Conservation (phyloP, 2,888 invertebrate genomes). For the Corythucha ciliata region DNA sequence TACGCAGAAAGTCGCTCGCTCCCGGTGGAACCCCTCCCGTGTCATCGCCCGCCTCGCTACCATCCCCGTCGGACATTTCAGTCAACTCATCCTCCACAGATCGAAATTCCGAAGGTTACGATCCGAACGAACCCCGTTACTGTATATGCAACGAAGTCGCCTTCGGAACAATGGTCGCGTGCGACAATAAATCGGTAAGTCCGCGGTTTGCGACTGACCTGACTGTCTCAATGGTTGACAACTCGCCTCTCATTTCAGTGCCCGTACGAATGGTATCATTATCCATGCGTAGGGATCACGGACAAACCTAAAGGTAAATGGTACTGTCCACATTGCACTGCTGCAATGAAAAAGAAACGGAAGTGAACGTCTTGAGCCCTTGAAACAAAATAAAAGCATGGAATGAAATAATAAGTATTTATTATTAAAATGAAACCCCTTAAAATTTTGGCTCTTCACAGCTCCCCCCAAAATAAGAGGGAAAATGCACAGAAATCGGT, state of each 20-base stretch:
- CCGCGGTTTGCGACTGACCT: constrained; percentile 39
- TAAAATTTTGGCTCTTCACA: background rate
- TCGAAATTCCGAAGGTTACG: constrained; percentile 62
- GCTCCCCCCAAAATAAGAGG: no score
- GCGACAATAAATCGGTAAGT: constrained; percentile 92
- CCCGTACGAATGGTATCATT: constrained; percentile 98
- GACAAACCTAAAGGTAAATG: constrained; percentile 97
- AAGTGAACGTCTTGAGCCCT: no score
- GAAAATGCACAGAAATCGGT: background rate
- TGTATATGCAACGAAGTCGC: constrained; percentile 86
- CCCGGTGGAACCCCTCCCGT: constrained; percentile 22
- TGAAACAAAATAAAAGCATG: constrained; percentile 13
- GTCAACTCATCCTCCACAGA: constrained; percentile 44
- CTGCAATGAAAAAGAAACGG: constrained; percentile 67
- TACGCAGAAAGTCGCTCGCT: constrained; percentile 7
- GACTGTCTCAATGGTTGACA: constrained; percentile 99
- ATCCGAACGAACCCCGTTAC: constrained; percentile 93
- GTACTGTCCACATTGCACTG: constrained; percentile 94
- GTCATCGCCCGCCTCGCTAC: constrained; percentile 28
- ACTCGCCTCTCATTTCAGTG: constrained; percentile 66
- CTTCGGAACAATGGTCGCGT: constrained; percentile 98
- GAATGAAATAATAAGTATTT: constrained; percentile 6
- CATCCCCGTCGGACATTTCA: constrained; percentile 28
- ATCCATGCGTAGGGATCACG: constrained; percentile 92
- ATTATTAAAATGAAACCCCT: constrained; percentile 4